Conservation (phyloP, 2,113 vertebrate species). For the Alligator mississippiensis region DNA sequence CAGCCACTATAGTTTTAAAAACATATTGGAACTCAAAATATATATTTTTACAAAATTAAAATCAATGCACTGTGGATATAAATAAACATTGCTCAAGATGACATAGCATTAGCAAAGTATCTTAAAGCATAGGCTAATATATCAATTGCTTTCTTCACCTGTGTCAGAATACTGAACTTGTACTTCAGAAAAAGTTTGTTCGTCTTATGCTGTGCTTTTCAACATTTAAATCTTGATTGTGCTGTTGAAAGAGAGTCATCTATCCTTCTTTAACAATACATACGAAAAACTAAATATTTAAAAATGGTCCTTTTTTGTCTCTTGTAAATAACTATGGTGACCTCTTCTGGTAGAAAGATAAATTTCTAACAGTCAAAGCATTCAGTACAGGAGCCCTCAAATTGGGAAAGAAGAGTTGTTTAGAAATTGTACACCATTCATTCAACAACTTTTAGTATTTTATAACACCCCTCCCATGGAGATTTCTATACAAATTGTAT, state of each 20-base stretch:
- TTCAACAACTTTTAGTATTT: neutral
- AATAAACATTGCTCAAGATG: neutral
- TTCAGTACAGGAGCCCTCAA: neutral
- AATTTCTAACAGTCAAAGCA: neutral
- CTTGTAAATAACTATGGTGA: conserved; percentile 45
- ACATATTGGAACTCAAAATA: too few species aligned
- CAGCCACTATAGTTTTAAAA: too few species aligned
- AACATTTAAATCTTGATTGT: neutral
- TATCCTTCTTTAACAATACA: neutral
- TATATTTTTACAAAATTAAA: too few species aligned
- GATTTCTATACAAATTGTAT: neutral
- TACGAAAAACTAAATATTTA: neutral
- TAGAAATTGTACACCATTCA: neutral
- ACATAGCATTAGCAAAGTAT: neutral
- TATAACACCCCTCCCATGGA: neutral
- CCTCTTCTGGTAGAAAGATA: conserved; percentile 64
- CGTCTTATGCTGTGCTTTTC: neutral
- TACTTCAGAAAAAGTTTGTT: neutral
- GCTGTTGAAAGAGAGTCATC: too few species aligned
- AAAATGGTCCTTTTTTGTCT: too few species aligned
- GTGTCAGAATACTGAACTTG: neutral
- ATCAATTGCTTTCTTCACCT: neutral
- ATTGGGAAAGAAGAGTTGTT: neutral
- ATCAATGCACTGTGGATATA: too few species aligned
- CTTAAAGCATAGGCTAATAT: neutral